Base-by-base conservation (phyloP, 2,797 vertebrate genomes). In the Florisuga fusca region DNA sequence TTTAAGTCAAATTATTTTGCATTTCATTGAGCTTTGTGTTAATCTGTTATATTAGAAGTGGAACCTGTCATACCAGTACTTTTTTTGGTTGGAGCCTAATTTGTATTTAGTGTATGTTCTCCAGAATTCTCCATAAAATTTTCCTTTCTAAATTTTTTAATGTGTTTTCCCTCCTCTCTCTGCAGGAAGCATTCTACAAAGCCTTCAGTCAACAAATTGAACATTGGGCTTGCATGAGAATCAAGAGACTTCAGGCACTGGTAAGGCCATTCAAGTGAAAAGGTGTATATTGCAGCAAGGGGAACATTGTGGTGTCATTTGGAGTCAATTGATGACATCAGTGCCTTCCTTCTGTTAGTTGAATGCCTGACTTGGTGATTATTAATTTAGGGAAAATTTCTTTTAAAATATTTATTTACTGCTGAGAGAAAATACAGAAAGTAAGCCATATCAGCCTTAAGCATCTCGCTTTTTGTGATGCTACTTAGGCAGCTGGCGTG, bases 261-360 rank as follows among this genome's bases (percentile, higher is more conserved):
- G 51, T 55, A 59, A 17, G 13, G 45, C 51, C 45, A 31, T 15
- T 75, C 22, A 72, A 75, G 34, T 55, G 41, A 36, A 90, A 80
- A 13, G 6, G 6, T 69, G 23, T 68, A 62, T 19, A 18, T 15
- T 43, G 18, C 20, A 66, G 16, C 0, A 0, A 20, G 13, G 53
- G 13, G 58, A 85, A 61, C 4, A 7, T 8, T 7, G 19, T 58
- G 22, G 12, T 26, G 36, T 41, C 6, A 50, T 59, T 59, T 51
- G 29, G n/a, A 87, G 25, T 46, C 12, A 46, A 10, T 4, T 33
- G n/a, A 63, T 46, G 48, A 22, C 38, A 46, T 6, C 34, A 31
- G 3, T 10, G 2, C 33, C 46, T 74, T 84, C 34, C n/a, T 89
- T 57, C 38, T 74, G 43, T 15, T 48, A 84, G 23, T 18, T 8